These are phyloP conservation scores for Onthophagus sagittarius DNA, from an alignment of 2,888 invertebrate species.

Conservation along the genomic window DNA sequence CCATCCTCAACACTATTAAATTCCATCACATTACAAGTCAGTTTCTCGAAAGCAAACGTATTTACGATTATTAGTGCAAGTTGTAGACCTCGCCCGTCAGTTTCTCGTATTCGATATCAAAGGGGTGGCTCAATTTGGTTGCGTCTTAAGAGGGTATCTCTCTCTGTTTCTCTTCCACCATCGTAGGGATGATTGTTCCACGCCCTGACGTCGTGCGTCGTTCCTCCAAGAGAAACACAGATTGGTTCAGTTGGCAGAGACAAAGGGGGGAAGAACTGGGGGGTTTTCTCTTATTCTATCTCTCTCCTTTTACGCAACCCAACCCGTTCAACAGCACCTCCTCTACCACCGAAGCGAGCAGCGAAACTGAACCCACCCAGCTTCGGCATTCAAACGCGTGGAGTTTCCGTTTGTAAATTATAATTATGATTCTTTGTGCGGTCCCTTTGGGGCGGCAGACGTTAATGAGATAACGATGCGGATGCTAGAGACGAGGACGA, in stretches of 20 bases:
- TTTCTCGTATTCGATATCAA: background rate
- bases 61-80: slow-evolving; percentile 1
- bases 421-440: slow-evolving; percentile 38
- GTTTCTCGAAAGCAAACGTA: background rate
- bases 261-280: slow-evolving; percentile 32
- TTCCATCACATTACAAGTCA: too few species aligned
- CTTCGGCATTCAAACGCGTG: slow-evolving; percentile 28
- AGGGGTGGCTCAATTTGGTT: slow-evolving; percentile 1
- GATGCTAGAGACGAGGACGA: slow-evolving; percentile 27
- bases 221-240: slow-evolving; percentile 28
- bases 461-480: slow-evolving; percentile 35
- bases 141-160: background rate
- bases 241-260: slow-evolving; percentile 41
- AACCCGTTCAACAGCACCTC: slow-evolving; percentile 30
- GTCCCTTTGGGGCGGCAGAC: slow-evolving; percentile 30
- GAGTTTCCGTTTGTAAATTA: slow-evolving; percentile 30
- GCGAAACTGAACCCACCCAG: slow-evolving; percentile 15
- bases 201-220: slow-evolving; percentile 6
- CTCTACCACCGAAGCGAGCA: slow-evolving; percentile 27
- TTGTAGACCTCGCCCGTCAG: background rate
- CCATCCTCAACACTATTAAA: too few species aligned
- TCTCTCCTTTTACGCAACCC: slow-evolving; percentile 4
- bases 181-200: slow-evolving; percentile 32
- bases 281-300: too few species aligned
- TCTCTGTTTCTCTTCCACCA: too few species aligned